A percentile compares a stretch with the other conserved stretches of the same genome.
These are phyloP conservation scores for Porites evermanni DNA, from an alignment of 92 coral and sea anemone genomes.

Conservation along the genomic window DNA sequence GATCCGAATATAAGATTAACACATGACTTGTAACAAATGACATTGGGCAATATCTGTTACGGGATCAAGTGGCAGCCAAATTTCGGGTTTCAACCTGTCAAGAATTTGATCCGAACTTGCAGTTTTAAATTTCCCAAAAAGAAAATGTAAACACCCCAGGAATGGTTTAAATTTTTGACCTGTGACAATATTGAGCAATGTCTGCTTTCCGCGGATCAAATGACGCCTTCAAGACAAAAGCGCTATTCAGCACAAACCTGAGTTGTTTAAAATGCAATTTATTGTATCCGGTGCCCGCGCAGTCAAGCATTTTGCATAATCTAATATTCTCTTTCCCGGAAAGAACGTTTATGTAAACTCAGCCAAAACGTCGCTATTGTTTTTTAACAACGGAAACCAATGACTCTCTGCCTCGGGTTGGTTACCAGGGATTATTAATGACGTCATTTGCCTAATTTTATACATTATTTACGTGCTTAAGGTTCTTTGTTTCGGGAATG, in stretches of 20 bases:
- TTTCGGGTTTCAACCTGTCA: constrained; percentile 7
- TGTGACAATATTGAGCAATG: constrained; percentile 1
- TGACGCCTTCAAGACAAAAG: constrained; percentile 21
- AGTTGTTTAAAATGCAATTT: constrained; percentile 39
- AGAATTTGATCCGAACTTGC: constrained; percentile 9
- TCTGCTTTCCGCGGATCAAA: constrained; percentile 14
- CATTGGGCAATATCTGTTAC: background rate
- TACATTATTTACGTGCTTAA: constrained; percentile 41
- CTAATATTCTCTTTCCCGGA: constrained; percentile 19
- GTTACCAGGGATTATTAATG: constrained; percentile 33
- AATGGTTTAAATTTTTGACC: constrained; percentile 26
- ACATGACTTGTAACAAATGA: background rate
- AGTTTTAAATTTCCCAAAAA: constrained; percentile 2
- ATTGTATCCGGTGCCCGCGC: constrained; percentile 18
- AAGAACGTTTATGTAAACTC: constrained; percentile 29
- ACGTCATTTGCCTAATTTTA: constrained; percentile 34
- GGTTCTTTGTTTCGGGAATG: constrained; percentile 24
- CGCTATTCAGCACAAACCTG: constrained; percentile 30
- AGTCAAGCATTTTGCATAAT: constrained; percentile 12
- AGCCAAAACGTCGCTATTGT: background rate
- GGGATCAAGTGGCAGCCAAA: constrained; percentile 8
- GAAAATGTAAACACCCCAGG: constrained; percentile 31
- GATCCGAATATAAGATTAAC: constrained; percentile 27
- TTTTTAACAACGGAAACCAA: background rate
- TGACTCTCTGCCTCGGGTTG: constrained; percentile 37